Percentiles rank a stretch among this genome's conserved stretches.
These are phyloP conservation scores for Ichneumon xanthorius DNA, from an alignment of 2,888 invertebrate species.

Conservation along the genomic window DNA sequence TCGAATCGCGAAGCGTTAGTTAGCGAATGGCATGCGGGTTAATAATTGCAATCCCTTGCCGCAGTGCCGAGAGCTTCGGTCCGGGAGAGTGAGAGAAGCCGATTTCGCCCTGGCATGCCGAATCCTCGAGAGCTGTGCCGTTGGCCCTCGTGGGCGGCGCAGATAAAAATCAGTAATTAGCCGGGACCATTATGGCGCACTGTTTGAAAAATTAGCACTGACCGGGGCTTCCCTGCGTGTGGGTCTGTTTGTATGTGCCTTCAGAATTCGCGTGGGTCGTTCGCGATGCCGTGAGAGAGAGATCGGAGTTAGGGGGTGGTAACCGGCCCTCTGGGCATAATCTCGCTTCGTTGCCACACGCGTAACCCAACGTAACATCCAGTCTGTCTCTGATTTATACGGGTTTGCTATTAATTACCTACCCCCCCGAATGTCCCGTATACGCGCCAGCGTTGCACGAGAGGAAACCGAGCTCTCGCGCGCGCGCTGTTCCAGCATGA, in stretches of 20 bases:
- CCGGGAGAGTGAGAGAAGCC: constrained; percentile 59
- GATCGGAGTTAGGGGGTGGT: constrained; percentile 72
- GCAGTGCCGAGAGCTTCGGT: constrained; percentile 56
- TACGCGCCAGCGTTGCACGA: constrained; percentile 5
- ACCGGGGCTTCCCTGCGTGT: constrained; percentile 32
- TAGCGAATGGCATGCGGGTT: constrained; percentile 74
- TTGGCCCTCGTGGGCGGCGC: constrained; percentile 72
- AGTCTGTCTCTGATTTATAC: constrained; percentile 84
- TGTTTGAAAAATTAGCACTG: constrained; percentile 84
- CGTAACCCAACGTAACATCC: constrained; percentile 79
- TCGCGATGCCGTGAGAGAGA: constrained; percentile 46
- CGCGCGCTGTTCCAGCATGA: constrained; percentile 54
- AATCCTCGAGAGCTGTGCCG: constrained; percentile 63
- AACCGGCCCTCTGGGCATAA: constrained; percentile 84
- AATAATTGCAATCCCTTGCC: constrained; percentile 73
- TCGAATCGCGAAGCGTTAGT: constrained; percentile 71
- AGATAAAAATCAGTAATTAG: constrained; percentile 85
- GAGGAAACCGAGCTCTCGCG: constrained; percentile 33
- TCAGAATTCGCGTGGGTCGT: constrained; percentile 39
- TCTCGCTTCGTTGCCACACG: constrained; percentile 78
- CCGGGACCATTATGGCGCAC: constrained; percentile 83
- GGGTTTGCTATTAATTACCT: constrained; percentile 84
- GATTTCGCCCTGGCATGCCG: constrained; percentile 63
- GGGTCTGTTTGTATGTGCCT: constrained; percentile 3
- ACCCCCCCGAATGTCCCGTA: constrained; percentile 45